These are phyloP conservation scores for Sarcophaga subvicina DNA, from an alignment of 2,888 invertebrate species.

Conservation along the genomic window DNA sequence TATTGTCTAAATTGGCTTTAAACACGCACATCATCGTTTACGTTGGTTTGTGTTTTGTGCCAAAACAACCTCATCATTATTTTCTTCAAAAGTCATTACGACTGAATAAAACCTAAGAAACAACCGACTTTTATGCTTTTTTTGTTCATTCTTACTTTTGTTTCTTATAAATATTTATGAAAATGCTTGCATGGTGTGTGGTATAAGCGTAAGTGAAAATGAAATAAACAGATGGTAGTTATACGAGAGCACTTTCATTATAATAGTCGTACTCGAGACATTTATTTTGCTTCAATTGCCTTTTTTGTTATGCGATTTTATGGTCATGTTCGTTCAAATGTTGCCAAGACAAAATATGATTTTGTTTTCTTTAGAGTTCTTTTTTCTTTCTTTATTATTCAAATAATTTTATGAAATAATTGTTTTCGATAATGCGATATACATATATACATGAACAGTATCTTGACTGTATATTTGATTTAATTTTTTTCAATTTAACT, in stretches of 20 bases:
- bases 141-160: neutral
- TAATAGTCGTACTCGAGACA: constrained; percentile 45
- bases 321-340: constrained; percentile 30
- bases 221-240: constrained; percentile 38
- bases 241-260: neutral
- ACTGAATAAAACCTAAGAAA: constrained; percentile 25
- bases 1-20: constrained; percentile 52
- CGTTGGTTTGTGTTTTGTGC: neutral
- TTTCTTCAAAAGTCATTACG: constrained; percentile 15
- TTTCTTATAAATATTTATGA: constrained; percentile 56
- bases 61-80: neutral
- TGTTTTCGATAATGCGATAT: neutral
- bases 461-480: too few relatives aligned
- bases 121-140: constrained; percentile 1
- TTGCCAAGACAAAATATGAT: constrained; percentile 14
- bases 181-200: neutral
- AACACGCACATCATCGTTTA: constrained; percentile 21
- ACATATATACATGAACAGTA: neutral
- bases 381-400: neutral
- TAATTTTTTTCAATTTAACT: too few relatives aligned
- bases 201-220: constrained; percentile 15
- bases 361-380: neutral
- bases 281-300: constrained; percentile 26
- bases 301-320: constrained; percentile 31
- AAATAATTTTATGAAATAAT: constrained; percentile 8